Evolutionary conservation across 2,888 invertebrate species (phyloP).

Genomic region (Acrocyrtus sp.): DNA sequence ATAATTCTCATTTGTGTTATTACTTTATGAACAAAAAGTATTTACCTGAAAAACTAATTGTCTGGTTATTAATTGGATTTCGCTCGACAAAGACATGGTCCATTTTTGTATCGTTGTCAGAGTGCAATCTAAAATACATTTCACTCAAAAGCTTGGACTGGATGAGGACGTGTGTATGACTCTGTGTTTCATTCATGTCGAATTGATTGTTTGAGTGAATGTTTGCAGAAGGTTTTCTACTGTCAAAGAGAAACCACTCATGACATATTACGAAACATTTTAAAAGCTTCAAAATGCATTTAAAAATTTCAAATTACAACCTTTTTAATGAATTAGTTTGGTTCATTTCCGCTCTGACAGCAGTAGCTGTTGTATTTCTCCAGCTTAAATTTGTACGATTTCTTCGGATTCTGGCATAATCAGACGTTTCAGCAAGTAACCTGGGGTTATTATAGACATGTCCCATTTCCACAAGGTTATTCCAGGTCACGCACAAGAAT

Average conservation of each 20-base stretch:
- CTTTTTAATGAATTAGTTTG: neutral
- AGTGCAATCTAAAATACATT: slow-evolving; percentile 1
- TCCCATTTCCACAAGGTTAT: slow-evolving; percentile 25
- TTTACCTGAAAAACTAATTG: slow-evolving; percentile 36
- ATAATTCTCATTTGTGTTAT: too few relatives aligned
- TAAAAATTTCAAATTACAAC: too few relatives aligned
- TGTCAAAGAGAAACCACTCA: too few relatives aligned
- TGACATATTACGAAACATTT: too few relatives aligned
- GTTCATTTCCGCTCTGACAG: neutral
- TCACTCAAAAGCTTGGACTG: too few relatives aligned
- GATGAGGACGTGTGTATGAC: too few relatives aligned
- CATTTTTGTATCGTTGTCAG: neutral
- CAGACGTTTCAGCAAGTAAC: neutral
- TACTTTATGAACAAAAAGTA: too few relatives aligned
- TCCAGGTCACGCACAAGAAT: slow-evolving; percentile 14
- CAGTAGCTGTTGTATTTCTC: slow-evolving; percentile 10
- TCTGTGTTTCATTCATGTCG: too few relatives aligned
- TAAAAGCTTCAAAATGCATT: too few relatives aligned
- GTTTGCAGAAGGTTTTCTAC: too few relatives aligned
- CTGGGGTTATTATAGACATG: slow-evolving; percentile 13
- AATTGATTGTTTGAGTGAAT: too few relatives aligned
- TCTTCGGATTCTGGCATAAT: neutral
- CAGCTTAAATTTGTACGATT: slow-evolving; percentile 12
- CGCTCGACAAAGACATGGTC: slow-evolving; percentile 16
- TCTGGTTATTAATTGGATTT: slow-evolving; percentile 25